Percentiles rank a stretch among this genome's conserved stretches.
These are phyloP conservation scores for Glomeris marginata DNA, from an alignment of 2,888 invertebrate genomes.

Conservation along the genomic window DNA sequence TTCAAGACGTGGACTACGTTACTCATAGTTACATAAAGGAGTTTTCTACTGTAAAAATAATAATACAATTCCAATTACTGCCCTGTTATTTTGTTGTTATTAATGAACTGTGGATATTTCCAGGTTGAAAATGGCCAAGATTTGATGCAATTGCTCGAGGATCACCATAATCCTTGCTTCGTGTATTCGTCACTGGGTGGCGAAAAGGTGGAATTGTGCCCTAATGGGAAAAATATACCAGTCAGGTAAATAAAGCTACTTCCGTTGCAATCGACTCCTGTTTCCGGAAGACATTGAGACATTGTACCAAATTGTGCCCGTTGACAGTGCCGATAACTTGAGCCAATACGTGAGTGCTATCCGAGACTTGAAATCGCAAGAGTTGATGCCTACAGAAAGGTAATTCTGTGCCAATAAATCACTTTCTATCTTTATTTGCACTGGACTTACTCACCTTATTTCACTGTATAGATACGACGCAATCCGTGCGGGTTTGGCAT, in stretches of 20 bases:
- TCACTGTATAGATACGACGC: slow-evolving; percentile 16
- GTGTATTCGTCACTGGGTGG: slow-evolving; percentile 25
- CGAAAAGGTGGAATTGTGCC: slow-evolving; percentile 25
- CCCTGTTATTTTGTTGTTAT: neutral
- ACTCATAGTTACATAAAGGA: slow-evolving; percentile 29
- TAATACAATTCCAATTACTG: neutral
- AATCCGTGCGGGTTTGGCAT: slow-evolving; percentile 23
- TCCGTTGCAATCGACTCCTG: neutral
- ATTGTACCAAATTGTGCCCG: no score
- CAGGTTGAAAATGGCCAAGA: slow-evolving; percentile 28
- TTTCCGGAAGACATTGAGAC: no score
- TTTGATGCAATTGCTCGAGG: slow-evolving; percentile 24
- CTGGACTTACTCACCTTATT: no score
- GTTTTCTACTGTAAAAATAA: slow-evolving; percentile 26
- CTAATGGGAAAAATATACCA: slow-evolving; percentile 21
- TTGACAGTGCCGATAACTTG: no score
- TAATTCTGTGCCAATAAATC: no score
- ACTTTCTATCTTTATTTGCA: no score
- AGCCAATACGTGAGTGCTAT: slow-evolving; percentile 25
- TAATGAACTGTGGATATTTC: neutral
- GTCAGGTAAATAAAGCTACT: slow-evolving; percentile 21
- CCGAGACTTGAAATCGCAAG: slow-evolving; percentile 22
- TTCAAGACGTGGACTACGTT: slow-evolving; percentile 29
- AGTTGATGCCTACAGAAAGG: slow-evolving; percentile 22
- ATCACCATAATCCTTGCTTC: slow-evolving; percentile 24